These are phyloP conservation scores for Gallinago media DNA, from an alignment of 2,113 vertebrate genomes.

Conservation along the genomic window DNA sequence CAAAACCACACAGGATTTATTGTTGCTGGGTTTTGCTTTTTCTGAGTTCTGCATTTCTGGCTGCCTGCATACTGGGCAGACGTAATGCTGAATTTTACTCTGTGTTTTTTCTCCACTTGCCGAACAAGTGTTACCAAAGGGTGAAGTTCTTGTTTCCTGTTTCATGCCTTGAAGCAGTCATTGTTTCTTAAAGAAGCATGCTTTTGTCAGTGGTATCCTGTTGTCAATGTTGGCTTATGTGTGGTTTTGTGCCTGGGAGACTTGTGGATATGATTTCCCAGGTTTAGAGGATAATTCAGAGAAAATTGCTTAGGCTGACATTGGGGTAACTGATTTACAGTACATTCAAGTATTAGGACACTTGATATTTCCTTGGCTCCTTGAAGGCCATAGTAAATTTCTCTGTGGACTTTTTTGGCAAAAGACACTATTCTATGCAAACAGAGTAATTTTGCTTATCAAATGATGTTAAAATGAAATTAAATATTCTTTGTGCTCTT, in stretches of 20 bases:
- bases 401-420: neutral
- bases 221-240: neutral
- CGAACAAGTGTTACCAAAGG: neutral
- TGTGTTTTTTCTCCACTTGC: neutral
- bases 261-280: neutral
- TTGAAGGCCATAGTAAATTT: neutral
- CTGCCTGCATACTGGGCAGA: neutral
- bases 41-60: neutral
- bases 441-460: neutral
- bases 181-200: neutral
- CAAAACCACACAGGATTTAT: neutral
- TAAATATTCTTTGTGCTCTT: neutral
- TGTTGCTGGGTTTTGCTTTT: neutral
- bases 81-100: neutral
- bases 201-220: neutral
- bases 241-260: neutral
- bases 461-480: slow-evolving; percentile 1
- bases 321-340: neutral
- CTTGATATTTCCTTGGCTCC: neutral
- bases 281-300: neutral
- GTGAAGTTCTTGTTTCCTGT: neutral
- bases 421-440: neutral
- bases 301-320: neutral
- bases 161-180: neutral
- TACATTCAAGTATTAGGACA: neutral